Base-by-base conservation (phyloP, 1,140 invertebrate genomes). In the Onthophagus taurus region DNA sequence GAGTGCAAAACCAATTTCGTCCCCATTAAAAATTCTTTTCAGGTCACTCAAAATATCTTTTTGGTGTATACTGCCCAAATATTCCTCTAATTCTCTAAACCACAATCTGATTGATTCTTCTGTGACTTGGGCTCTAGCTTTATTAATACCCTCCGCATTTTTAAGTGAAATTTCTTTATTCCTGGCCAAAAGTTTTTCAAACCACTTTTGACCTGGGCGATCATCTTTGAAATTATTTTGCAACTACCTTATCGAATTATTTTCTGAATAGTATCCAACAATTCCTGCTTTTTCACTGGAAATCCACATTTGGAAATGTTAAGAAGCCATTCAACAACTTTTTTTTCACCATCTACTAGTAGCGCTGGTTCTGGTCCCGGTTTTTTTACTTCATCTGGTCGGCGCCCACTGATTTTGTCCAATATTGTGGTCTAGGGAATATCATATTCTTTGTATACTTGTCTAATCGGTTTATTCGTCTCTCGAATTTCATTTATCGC, bases 1-100 rank as follows among this genome's bases (percentile, higher is more conserved):
- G 4, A 65, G 37, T 34, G 55, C 63, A 49, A 67, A 64, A 2
- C 53, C 59, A 8, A 48, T 55, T 42, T 67, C 64, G 48, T 69
- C 64, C 34, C 50, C 58, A 50, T 67, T 66, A 47, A 60, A 67
- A 7, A 69, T 54, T 37, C 63, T 24, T 13, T 20, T 47, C 2
- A 57, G 53, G 42, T 61, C 50, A 31, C 53, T 18, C 9, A 57
- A 45, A 20, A 65, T 46, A 20, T 60, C 46, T 9, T 30, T n/a
- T 13, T 55, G 47, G 11, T 57, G 35, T 24, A 56, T 53, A 30
- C 45, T 41, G 29, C 46, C 26, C 26, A 64, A 51, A 49, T 57
- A 56, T 12, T 36, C 17, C 9, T 52, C 9, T 12, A 59, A 39
- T 44, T 55, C 49, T 24, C 26, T 19, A 46, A 60, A 58, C 60